These are phyloP conservation scores for Meteorus cinctellus DNA, from an alignment of 2,888 invertebrate genomes.

Conservation along the genomic window DNA sequence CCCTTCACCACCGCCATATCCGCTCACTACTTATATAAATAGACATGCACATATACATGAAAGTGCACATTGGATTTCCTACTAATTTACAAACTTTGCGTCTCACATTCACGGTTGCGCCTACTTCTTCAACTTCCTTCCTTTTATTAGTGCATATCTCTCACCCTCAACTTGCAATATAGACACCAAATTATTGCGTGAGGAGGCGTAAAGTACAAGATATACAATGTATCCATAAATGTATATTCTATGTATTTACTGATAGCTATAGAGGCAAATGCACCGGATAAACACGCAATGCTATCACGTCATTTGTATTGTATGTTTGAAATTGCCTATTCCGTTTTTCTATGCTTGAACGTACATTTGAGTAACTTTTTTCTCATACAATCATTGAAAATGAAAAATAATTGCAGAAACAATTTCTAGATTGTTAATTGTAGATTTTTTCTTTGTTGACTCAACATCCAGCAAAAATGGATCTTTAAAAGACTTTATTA, in stretches of 20 bases:
- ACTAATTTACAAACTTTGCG: constrained; percentile 12
- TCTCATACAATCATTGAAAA: too few species aligned
- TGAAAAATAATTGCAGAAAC: too few species aligned
- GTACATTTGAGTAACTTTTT: not conserved
- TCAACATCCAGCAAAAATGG: too few species aligned
- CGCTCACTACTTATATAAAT: not conserved
- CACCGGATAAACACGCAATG: constrained; percentile 1
- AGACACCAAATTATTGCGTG: constrained; percentile 1
- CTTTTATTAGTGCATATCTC: constrained; percentile 9
- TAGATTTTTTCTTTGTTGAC: too few species aligned
- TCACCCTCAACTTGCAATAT: not conserved
- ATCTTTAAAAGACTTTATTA: too few species aligned
- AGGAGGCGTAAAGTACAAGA: not conserved
- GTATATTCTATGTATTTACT: not conserved
- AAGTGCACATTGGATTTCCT: constrained; percentile 15
- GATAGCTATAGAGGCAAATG: not conserved
- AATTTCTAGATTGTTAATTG: too few species aligned
- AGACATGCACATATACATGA: constrained; percentile 11
- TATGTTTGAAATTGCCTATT: not conserved
- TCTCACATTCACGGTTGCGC: not conserved
- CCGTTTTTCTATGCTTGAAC: not conserved
- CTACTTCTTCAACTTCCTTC: constrained; percentile 14
- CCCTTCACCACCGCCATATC: constrained; percentile 5
- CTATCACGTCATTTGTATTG: not conserved
- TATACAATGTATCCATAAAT: not conserved